Evolutionary conservation across 2,888 invertebrate genomes (phyloP), one percentile per base, ranked within the genome.

Genomic region (Diabrotica balteata): DNA sequence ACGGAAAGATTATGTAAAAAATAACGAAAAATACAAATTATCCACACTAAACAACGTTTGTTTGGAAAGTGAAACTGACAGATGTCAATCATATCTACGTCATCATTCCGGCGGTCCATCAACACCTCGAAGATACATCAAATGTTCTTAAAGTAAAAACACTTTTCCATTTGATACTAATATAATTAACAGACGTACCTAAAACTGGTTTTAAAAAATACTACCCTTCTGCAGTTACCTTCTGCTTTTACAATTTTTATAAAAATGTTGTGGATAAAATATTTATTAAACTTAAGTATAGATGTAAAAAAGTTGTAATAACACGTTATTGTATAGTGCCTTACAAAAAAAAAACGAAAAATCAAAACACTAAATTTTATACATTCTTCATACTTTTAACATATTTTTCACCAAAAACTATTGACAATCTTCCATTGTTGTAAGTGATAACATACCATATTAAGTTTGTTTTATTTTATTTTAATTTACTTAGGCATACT

Each of bases 401-500:
- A 42, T 42, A 53, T 42, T 44, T 54, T 44, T 45, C 45, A 45
- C 45, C 22, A 45, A 17, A 57, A 47, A 17, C 55, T 55, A 17
- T 55, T 44, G 55, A 55, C 55, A 45, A 57, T 45, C 55, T 57
- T 57, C 55, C 55, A 57, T 11, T 45, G 55, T 57, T 44, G 54
- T 42, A 53, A 55, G 55, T 57, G 55, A 57, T 45, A 57, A 57
- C 45, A 44, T 10, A 55, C n/a, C 44, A 43, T 43, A 43, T 44
- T 55, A 11, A 11, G 43, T 55, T 32, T 32, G 32, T 32, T 32
- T 32, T 32, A 32, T 32, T 32, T 32, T 32, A 32, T 47, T 47
- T 47, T 47, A 44, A 42, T 9, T 11, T 57, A 57, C 44, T 57
- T 57, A 57, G 44, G 55, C 55, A 57, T 44, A 8, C 17, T 45